Percentiles rank a stretch among this genome's conserved stretches.
phyloP scores from a whole-genome alignment of 2,888 invertebrate genomes.

The Protodeltote pygarga region DNA sequence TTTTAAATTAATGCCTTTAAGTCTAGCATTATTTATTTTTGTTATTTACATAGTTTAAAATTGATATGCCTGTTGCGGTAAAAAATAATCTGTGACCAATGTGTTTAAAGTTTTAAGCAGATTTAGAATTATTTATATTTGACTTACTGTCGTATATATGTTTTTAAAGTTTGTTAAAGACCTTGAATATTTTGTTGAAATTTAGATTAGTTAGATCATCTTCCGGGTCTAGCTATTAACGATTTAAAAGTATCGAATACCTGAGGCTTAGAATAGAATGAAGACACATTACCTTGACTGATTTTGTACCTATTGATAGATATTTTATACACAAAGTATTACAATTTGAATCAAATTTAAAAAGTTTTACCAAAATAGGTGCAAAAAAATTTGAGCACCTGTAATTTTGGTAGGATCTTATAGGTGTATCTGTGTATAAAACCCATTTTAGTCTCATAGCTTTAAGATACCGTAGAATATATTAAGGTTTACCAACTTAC shows the following conservation, averaged over 20 bases:
- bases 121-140: neutral
- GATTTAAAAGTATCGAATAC: constrained; percentile 6
- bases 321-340: no score
- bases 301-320: constrained; percentile 1
- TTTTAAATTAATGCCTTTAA: constrained; percentile 1
- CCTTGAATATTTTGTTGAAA: constrained; percentile 1
- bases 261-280: neutral
- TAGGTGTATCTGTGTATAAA: no score
- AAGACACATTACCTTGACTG: neutral
- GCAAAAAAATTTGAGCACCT: neutral
- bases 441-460: no score
- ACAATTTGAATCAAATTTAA: no score
- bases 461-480: no score
- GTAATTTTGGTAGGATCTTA: neutral
- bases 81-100: neutral
- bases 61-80: no score
- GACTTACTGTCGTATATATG: neutral
- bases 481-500: no score
- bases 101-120: no score
- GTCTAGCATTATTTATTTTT: constrained; percentile 10
- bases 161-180: constrained; percentile 1
- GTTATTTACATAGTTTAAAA: no score
- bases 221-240: constrained; percentile 9
- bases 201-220: no score
- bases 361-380: no score